Conservation (phyloP, 2,113 vertebrate genomes). For the Ursus arctos region DNA sequence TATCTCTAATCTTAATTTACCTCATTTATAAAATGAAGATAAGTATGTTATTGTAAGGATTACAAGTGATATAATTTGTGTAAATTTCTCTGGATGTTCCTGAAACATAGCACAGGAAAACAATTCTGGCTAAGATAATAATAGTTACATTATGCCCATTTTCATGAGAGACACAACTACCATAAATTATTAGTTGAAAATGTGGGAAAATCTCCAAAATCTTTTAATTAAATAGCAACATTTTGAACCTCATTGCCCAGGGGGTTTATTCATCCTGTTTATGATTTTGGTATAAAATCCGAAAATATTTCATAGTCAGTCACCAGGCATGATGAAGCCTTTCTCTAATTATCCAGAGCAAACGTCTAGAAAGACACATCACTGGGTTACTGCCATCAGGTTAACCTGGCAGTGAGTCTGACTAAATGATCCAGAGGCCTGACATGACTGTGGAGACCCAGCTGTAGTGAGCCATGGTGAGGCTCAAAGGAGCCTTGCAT, state of each 20-base stretch:
- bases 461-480: not conserved
- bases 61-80: slow-evolving; percentile 11
- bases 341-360: slow-evolving; percentile 77
- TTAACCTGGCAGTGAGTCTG: slow-evolving; percentile 62
- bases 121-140: not conserved
- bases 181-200: slow-evolving; percentile 49
- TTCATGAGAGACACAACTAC: not conserved
- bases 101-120: slow-evolving; percentile 57
- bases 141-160: not conserved
- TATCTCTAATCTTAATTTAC: slow-evolving; percentile 3
- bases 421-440: slow-evolving; percentile 56
- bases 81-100: slow-evolving; percentile 36
- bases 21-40: slow-evolving; percentile 47
- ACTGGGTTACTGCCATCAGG: slow-evolving; percentile 40
- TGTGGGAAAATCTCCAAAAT: slow-evolving; percentile 5
- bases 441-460: slow-evolving; percentile 33
- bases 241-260: slow-evolving; percentile 42
- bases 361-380: slow-evolving; percentile 63
- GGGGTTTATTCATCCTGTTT: not conserved
- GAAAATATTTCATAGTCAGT: slow-evolving; percentile 58
- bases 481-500: slow-evolving; percentile 43
- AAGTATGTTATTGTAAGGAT: slow-evolving; percentile 15
- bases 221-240: slow-evolving; percentile 45
- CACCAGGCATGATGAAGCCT: slow-evolving; percentile 36
- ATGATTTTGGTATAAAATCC: slow-evolving; percentile 38